A percentile compares a stretch with the other conserved stretches of the same genome.
These are phyloP conservation scores for Oxystoma pomonae DNA, from an alignment of 2,888 invertebrate genomes.

Conservation along the genomic window DNA sequence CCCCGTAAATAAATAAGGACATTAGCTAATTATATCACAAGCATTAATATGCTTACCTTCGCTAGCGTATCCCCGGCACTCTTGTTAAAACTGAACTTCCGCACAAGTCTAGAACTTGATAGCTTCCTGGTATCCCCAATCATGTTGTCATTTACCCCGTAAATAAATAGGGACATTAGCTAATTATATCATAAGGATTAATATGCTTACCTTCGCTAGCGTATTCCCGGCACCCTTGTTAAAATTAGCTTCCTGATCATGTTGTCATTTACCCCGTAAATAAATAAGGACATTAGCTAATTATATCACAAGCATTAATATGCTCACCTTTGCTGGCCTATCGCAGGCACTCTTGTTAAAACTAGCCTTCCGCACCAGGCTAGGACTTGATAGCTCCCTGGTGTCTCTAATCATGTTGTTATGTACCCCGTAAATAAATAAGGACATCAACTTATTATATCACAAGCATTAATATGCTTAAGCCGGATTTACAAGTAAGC, in stretches of 20 bases:
- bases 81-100: constrained; percentile 59
- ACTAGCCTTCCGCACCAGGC: constrained; percentile 73
- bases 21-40: too few relatives aligned
- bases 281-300: too few relatives aligned
- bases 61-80: constrained; percentile 44
- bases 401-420: constrained; percentile 44
- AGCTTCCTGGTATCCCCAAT: constrained; percentile 54
- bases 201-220: constrained; percentile 45
- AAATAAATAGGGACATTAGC: too few relatives aligned
- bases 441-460: too few relatives aligned
- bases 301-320: too few relatives aligned
- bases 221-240: constrained; percentile 45
- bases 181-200: too few relatives aligned
- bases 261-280: too few relatives aligned
- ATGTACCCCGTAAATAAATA: constrained; percentile 72
- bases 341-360: constrained; percentile 45
- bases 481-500: too few relatives aligned
- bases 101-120: constrained; percentile 79
- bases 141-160: constrained; percentile 59
- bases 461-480: too few relatives aligned
- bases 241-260: too few relatives aligned
- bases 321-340: constrained; percentile 45
- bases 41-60: too few relatives aligned
- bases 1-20: constrained; percentile 76
- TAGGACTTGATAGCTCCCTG: constrained; percentile 73